Conservation (phyloP, 2,888 invertebrate genomes). For the Autographa pulchrina region DNA sequence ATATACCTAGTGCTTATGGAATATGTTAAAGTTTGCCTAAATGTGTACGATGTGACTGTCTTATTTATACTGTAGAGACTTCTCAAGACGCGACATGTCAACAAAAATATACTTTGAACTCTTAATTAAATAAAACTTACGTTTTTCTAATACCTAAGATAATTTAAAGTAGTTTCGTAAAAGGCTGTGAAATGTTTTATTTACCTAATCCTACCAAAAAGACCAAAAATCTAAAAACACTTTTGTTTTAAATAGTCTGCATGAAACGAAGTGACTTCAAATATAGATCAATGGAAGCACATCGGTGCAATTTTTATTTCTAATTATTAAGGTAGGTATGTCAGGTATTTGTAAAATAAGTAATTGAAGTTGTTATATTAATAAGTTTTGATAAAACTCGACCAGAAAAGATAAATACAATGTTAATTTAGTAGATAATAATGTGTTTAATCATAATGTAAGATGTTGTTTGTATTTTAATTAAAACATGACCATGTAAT, state of each 20-base stretch:
- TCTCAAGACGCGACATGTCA: neutral
- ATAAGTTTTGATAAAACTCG: constrained; percentile 1
- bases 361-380: neutral
- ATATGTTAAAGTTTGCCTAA: neutral
- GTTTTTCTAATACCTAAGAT: neutral
- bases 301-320: neutral
- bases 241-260: too few relatives aligned
- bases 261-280: too few relatives aligned
- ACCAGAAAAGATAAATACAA: constrained; percentile 1
- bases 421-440: neutral
- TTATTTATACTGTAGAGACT: neutral
- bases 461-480: neutral
- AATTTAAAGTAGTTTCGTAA: neutral
- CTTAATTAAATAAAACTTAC: neutral
- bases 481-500: neutral
- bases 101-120: neutral
- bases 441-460: neutral
- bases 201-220: neutral
- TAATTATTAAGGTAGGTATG: neutral
- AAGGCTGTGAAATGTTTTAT: constrained; percentile 4
- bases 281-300: too few relatives aligned
- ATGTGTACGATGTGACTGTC: neutral
- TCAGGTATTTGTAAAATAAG: neutral
- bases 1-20: neutral
- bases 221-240: neutral